Evolutionary conservation across 1,140 invertebrate genomes (phyloP), one percentile per base, ranked within the genome.

Genomic region (Brachionus manjavacas): DNA sequence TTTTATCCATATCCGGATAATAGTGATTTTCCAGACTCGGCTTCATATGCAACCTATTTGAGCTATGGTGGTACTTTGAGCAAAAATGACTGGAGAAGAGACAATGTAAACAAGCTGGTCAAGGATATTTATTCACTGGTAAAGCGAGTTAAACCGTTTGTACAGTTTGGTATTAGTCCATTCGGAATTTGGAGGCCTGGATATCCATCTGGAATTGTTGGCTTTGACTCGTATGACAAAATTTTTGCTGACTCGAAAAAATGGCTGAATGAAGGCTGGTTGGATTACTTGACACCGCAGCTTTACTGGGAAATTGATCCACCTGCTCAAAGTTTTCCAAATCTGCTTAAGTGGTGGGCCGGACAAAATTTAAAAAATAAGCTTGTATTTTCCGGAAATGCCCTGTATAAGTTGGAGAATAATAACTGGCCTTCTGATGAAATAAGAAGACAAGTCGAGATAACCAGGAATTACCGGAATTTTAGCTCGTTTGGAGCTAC

Each of bases 1-100:
- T 89, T 89, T 84, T 89, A 89, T 84, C 88, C 88, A 2, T 89
- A 88, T 84, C 88, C 88, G 1, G 86, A 85, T 20, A 86, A 85
- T 7, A 74, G 85, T 12, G 74, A 49, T 20, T 88, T 89, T 84
- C 87, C 87, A 0, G 88, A 88, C 64, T 60, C 85, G 7, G 46
- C 72, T 16, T 88, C 88, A 0, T 89, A 87, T 84, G 52, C 83
- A 12, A 84, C 72, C 0, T 88, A 89, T 85, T 84, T 74, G 64
- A 25, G 52, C 8, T 60, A 23, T 14, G 88, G 88, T 20, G 88
- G 88, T 1, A 85, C 55, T 14, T 74, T 88, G n/a, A 84, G 84
- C 9, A 84, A 84, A 84, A 70, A 81, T 31, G 86, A 88, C 70
- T 89, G 88, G 88, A 81, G 88, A 35, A 83, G 88, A 43, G 66